Evolutionary conservation across 2,113 vertebrate species (phyloP).

Genomic region (Psephotus haematonotus): DNA sequence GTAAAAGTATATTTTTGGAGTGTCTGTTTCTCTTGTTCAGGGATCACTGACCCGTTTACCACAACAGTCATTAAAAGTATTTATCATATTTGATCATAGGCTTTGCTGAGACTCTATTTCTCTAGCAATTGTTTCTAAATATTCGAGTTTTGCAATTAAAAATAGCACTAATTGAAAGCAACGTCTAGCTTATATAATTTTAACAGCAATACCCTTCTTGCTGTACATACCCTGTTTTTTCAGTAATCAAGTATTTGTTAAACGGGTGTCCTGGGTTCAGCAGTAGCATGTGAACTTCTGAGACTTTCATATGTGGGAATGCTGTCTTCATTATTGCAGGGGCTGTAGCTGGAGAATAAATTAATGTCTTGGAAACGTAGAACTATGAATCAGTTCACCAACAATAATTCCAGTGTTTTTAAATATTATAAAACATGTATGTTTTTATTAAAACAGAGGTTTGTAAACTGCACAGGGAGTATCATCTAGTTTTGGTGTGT

Average conservation of each 20-base stretch:
- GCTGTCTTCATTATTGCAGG: background rate
- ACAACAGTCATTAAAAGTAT: background rate
- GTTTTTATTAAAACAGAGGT: background rate
- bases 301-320: background rate
- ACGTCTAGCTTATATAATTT: background rate
- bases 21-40: background rate
- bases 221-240: background rate
- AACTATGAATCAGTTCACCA: background rate
- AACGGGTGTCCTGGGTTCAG: background rate
- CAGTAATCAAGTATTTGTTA: background rate
- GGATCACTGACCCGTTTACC: slow-evolving; percentile 7
- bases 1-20: slow-evolving; percentile 62
- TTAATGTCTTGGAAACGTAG: background rate
- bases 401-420: background rate
- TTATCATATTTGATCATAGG: background rate
- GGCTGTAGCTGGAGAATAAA: background rate
- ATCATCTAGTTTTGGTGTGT: background rate
- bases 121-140: background rate
- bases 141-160: background rate
- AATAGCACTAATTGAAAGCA: background rate
- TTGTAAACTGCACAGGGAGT: background rate
- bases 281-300: background rate
- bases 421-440: background rate
- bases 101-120: background rate
- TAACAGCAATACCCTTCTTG: background rate